A percentile compares a stretch with the other conserved stretches of the same genome.
phyloP scores from a whole-genome alignment of 2,888 invertebrate genomes.

The Crepidodera aurea region DNA sequence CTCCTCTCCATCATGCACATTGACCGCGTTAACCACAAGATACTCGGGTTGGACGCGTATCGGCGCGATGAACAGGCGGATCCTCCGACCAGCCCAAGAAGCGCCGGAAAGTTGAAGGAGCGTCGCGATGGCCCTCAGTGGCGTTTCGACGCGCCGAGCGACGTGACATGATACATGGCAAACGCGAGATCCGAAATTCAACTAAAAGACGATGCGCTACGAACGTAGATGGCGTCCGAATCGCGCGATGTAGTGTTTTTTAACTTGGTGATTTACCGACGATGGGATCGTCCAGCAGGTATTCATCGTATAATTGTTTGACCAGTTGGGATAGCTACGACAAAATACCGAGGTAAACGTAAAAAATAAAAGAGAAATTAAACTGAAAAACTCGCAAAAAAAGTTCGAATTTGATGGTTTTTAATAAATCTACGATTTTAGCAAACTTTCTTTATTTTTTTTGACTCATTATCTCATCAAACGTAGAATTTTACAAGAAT shows the following conservation, averaged over 20 bases:
- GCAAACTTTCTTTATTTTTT: no score
- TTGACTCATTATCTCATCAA: no score
- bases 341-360: conserved; percentile 83
- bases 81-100: conserved; percentile 41
- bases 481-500: no score
- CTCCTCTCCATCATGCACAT: background rate
- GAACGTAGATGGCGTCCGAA: conserved; percentile 4
- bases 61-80: background rate
- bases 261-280: conserved; percentile 15
- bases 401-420: no score
- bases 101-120: conserved; percentile 13
- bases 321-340: conserved; percentile 93
- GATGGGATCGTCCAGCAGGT: conserved; percentile 79
- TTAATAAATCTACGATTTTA: no score
- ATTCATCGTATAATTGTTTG: conserved; percentile 88
- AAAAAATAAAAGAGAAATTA: no score
- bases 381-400: no score
- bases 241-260: conserved; percentile 29
- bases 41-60: background rate
- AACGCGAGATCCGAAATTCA: background rate
- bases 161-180: conserved; percentile 4
- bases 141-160: conserved; percentile 24
- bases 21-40: background rate
- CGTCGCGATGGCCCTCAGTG: conserved; percentile 25
- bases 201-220: background rate